phyloP scores from a whole-genome alignment of 2,888 invertebrate genomes.

The Caenorhabditis japonica region DNA sequence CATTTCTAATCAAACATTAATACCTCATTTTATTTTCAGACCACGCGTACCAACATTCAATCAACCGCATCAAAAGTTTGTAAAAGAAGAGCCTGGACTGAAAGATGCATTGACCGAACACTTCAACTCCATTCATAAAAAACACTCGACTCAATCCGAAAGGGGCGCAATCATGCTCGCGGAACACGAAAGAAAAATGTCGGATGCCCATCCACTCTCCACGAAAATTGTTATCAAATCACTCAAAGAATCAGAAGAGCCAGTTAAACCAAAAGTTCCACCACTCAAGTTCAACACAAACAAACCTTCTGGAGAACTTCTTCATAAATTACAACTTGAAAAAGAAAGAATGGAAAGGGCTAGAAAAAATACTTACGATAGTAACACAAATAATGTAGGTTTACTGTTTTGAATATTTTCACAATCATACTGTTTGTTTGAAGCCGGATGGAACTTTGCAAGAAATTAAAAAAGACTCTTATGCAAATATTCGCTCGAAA shows the following conservation, averaged over 20 bases:
- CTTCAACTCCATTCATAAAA: slow-evolving; percentile 13
- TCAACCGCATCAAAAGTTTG: slow-evolving; percentile 4
- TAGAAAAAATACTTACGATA: slow-evolving; percentile 2
- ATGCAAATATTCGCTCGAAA: not conserved
- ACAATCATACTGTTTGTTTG: not conserved
- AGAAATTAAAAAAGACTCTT: slow-evolving; percentile 6
- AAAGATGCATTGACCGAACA: slow-evolving; percentile 16
- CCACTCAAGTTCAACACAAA: slow-evolving; percentile 16
- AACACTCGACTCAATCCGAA: slow-evolving; percentile 38
- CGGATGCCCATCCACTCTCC: slow-evolving; percentile 2
- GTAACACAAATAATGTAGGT: slow-evolving; percentile 6
- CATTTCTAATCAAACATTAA: not conserved
- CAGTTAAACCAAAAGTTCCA: slow-evolving; percentile 2
- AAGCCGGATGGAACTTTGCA: slow-evolving; percentile 19
- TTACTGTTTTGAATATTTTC: not conserved
- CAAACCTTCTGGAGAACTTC: slow-evolving; percentile 28
- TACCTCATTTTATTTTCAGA: slow-evolving; percentile 19
- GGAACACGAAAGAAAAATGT: slow-evolving; percentile 25
- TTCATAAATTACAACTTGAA: slow-evolving; percentile 9
- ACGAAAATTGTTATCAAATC: not conserved
- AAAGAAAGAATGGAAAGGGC: slow-evolving; percentile 12
- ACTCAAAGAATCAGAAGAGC: not conserved
- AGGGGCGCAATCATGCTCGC: slow-evolving; percentile 13
- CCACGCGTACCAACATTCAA: slow-evolving; percentile 9
- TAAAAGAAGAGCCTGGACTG: slow-evolving; percentile 29